Conservation (phyloP, 2,113 vertebrate species). For the Oenanthe oenanthe region DNA sequence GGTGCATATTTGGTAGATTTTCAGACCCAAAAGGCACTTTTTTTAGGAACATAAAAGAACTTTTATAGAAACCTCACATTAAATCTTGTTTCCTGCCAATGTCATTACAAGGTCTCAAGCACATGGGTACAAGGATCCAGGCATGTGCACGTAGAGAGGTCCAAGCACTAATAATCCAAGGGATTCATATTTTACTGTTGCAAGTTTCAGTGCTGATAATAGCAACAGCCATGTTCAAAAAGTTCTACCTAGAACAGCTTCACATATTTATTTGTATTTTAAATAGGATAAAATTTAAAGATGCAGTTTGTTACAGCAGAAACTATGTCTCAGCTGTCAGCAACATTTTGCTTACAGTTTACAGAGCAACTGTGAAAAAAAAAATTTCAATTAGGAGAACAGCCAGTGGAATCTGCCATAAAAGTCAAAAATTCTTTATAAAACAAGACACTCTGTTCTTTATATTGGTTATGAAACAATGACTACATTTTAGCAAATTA, state of each 20-base stretch:
- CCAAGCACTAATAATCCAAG: background rate
- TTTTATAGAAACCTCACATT: background rate
- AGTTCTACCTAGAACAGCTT: background rate
- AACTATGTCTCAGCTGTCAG: background rate
- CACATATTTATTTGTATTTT: background rate
- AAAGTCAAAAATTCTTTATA: background rate
- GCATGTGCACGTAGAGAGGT: fast-evolving
- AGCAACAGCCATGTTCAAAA: background rate
- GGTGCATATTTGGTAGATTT: background rate
- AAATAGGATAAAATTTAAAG: background rate
- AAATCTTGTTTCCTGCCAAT: background rate
- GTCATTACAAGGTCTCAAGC: background rate
- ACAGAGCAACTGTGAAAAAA: background rate
- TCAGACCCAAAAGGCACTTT: background rate
- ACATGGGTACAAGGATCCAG: background rate
- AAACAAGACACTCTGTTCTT: background rate
- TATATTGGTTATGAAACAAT: background rate
- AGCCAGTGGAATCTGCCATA: background rate
- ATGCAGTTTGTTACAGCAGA: background rate
- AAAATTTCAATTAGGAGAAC: background rate
- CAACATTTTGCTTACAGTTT: background rate
- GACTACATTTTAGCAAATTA: background rate
- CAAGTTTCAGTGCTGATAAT: background rate
- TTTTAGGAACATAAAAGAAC: background rate
- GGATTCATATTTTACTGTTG: background rate